Conservation (phyloP, 1,140 invertebrate genomes). For the Drosophila nasuta region DNA sequence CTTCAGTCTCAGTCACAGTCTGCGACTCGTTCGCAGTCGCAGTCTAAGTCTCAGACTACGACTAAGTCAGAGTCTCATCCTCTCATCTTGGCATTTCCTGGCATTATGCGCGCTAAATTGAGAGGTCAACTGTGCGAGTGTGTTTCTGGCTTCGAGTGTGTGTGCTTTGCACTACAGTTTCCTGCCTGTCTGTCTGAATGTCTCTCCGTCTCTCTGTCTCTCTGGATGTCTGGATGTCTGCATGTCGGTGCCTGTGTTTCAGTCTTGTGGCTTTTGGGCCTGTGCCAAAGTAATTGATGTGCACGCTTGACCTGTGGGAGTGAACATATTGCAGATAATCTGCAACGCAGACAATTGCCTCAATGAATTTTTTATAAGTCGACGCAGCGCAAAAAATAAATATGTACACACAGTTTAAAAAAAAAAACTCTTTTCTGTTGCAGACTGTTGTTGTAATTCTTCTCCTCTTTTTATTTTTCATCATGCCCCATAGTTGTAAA, state of each 20-base stretch:
- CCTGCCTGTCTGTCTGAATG: conserved; percentile 29
- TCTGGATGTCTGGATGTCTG: conserved; percentile 11
- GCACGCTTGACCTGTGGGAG: conserved; percentile 84
- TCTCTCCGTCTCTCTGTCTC: conserved; percentile 13
- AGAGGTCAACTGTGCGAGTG: conserved; percentile 72
- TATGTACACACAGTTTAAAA: conserved; percentile 33
- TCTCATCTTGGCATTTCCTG: conserved; percentile 74
- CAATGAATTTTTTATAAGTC: conserved; percentile 81
- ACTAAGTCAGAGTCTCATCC: conserved; percentile 17
- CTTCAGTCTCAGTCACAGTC: conserved; percentile 6
- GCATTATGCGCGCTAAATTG: conserved; percentile 82
- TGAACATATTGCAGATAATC: conserved; percentile 85
- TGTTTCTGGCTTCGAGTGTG: conserved; percentile 17
- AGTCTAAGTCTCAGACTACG: conserved; percentile 23
- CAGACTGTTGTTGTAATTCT: conserved; percentile 1
- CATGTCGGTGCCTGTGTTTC: conserved; percentile 43
- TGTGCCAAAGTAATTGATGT: conserved; percentile 85
- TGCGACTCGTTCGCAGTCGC: conserved; percentile 11
- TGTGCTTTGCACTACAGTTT: conserved; percentile 28
- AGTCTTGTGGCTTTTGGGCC: conserved; percentile 61
- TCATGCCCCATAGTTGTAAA: conserved; percentile 63
- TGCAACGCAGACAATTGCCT: conserved; percentile 83
- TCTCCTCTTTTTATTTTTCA: conserved; percentile 42
- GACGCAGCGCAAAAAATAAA: conserved; percentile 41
- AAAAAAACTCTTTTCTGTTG: not conserved